phyloP scores from a whole-genome alignment of 1,140 invertebrate genomes.

The Stenopsyche tienmushanensis region DNA sequence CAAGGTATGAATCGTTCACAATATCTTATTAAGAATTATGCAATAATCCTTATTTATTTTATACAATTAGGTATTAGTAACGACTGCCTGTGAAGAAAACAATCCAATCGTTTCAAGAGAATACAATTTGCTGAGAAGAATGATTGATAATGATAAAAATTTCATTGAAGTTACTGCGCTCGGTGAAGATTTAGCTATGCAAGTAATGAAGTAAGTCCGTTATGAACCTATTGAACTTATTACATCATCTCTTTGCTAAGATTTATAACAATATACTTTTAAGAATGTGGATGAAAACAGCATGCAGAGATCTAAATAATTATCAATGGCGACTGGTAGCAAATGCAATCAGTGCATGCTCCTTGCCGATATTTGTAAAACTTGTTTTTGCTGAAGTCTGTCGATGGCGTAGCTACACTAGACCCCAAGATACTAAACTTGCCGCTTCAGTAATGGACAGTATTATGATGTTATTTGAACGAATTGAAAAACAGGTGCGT shows the following conservation, averaged over 20 bases:
- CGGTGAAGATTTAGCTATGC: slow-evolving; percentile 89
- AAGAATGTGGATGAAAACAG: slow-evolving; percentile 92
- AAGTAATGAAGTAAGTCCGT: slow-evolving; percentile 76
- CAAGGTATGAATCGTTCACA: slow-evolving; percentile 66
- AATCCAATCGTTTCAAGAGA: slow-evolving; percentile 84
- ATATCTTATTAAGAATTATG: not conserved
- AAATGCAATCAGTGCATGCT: slow-evolving; percentile 91
- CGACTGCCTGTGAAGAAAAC: slow-evolving; percentile 83
- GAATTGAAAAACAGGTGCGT: slow-evolving; percentile 84
- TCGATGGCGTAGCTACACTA: slow-evolving; percentile 95
- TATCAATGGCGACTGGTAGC: slow-evolving; percentile 94
- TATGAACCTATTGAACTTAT: not conserved
- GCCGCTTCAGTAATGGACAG: slow-evolving; percentile 96
- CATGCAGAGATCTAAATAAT: slow-evolving; percentile 82
- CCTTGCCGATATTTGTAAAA: slow-evolving; percentile 96
- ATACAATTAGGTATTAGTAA: slow-evolving; percentile 76
- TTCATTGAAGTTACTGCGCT: slow-evolving; percentile 93
- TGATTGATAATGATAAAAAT: slow-evolving; percentile 87
- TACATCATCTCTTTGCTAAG: not conserved
- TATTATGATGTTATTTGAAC: slow-evolving; percentile 95
- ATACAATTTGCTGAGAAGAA: slow-evolving; percentile 80
- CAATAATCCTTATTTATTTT: not conserved
- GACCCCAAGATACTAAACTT: slow-evolving; percentile 86
- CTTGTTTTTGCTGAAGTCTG: slow-evolving; percentile 95
- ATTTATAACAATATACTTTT: slow-evolving; percentile 25